Evolutionary conservation across 2,113 vertebrate genomes (phyloP), one percentile per base, ranked within the genome.

Genomic region (Rhinoderma darwinii): DNA sequence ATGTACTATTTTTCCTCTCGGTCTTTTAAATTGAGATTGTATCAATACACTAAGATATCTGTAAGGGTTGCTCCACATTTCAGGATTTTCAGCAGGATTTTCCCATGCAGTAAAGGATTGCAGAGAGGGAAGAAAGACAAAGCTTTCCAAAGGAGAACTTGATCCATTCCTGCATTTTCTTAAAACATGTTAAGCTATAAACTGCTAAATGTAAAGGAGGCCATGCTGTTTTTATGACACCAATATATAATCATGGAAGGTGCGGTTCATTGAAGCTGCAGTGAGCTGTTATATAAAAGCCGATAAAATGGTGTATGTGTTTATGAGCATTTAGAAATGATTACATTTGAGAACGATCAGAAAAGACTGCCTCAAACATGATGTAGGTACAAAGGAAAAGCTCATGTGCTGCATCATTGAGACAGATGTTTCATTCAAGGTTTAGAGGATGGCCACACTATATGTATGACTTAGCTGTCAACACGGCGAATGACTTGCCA

Each of bases 391-490:
- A 56, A 76, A 47, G 50, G 50, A 27, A 37, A 47, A 20, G 35
- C 11, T 84, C 39, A 63, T 77, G 27, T 77, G 43, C 73, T 47
- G 35, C 12, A 32, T 50, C 44, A 77, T 43, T 61, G 83, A 61
- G 47, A 84, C 72, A 77, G 84, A 85, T 61, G 39, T 76, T 56
- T 72, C 44, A 73, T 73, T 73, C 54, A 77, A 54, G 17, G 35
- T 11, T 83, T 59, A 73, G 37, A 76, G 70, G 44, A 59, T 32
- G 37, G 50, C 17, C 43, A 14, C 8, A 30, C 70, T 61, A 17
- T 75, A 41, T 61, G 37, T 85, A n/a, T 66, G 18, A 20, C n/a
- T 84, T 78, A 35, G 84, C 84, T 85, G 84, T 85, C 84, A 85
- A 66, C 84, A 77, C n/a, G 27, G 73, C 84, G 66, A 78, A 85